phyloP scores from a whole-genome alignment of 1,140 invertebrate genomes.

The Macrosteles quadrilineatus region DNA sequence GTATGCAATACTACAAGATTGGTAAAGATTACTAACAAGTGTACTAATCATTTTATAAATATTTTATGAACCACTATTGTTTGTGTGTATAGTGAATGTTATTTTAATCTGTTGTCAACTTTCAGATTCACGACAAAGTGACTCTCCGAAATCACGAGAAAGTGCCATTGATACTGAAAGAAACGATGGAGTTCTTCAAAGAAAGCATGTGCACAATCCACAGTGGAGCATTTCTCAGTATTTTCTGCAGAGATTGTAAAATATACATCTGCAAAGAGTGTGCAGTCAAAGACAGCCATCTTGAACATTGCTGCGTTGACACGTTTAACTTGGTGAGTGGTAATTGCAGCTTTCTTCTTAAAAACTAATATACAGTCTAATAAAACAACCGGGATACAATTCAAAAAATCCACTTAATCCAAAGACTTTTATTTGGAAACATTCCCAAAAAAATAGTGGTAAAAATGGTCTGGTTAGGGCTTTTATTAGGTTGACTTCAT shows the following conservation, averaged over 20 bases:
- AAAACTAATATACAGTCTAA: neutral
- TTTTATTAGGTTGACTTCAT: no score
- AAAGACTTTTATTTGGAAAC: neutral
- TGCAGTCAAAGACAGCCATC: neutral
- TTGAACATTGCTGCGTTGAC: neutral
- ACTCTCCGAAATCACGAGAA: constrained; percentile 12
- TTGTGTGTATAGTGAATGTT: no score
- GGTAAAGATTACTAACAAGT: no score
- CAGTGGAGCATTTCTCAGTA: neutral
- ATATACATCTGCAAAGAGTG: constrained; percentile 12
- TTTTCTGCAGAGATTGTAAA: constrained; percentile 17
- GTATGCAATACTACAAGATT: no score
- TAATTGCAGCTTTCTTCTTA: neutral
- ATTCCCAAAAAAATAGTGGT: neutral
- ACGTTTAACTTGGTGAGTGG: neutral
- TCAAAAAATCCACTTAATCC: neutral
- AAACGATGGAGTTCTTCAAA: neutral
- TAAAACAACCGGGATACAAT: no score
- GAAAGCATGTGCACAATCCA: neutral
- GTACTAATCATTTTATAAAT: no score
- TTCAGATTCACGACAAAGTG: constrained; percentile 34
- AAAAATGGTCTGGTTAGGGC: neutral
- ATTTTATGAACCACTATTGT: no score
- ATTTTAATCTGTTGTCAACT: no score
- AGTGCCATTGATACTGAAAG: neutral